These are phyloP conservation scores for Sphenopsis melanotis DNA, from an alignment of 2,797 vertebrate species.

Conservation along the genomic window DNA sequence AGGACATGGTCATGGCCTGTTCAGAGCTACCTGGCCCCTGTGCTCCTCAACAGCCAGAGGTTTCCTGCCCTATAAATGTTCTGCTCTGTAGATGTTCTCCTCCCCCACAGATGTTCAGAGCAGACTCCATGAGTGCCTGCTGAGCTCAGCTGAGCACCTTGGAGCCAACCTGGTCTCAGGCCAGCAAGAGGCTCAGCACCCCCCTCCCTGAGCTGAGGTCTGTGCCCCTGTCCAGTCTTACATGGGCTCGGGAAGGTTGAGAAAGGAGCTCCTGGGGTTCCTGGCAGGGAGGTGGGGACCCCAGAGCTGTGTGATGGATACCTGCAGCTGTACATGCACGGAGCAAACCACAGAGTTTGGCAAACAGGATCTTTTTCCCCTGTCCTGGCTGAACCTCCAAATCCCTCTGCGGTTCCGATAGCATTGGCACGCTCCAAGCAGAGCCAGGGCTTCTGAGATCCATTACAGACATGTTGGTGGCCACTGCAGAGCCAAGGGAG, in stretches of 20 bases:
- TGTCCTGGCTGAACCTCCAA: neutral
- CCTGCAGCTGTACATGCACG: neutral
- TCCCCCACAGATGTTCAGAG: neutral
- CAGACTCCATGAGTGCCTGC: rapidly evolving
- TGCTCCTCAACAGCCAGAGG: neutral
- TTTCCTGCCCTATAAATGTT: neutral
- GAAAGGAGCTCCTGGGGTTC: neutral
- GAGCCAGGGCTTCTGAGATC: neutral
- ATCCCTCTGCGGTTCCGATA: rapidly evolving
- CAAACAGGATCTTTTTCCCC: neutral
- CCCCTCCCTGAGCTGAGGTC: neutral
- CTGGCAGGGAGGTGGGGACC: neutral
- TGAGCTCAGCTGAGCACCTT: neutral
- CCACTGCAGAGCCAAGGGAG: neutral
- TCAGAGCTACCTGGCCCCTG: neutral
- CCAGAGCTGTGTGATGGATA: neutral
- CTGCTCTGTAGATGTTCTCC: neutral
- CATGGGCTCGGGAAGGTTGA: neutral
- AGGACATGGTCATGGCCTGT: neutral
- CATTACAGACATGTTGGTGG: rapidly evolving
- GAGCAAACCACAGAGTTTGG: neutral
- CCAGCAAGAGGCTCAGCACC: neutral
- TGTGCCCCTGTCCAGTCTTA: neutral
- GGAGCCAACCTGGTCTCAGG: rapidly evolving
- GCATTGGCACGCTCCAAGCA: rapidly evolving